Base-by-base conservation (phyloP, 2,797 vertebrate genomes). In the Enteromius afrohamiltoni region DNA sequence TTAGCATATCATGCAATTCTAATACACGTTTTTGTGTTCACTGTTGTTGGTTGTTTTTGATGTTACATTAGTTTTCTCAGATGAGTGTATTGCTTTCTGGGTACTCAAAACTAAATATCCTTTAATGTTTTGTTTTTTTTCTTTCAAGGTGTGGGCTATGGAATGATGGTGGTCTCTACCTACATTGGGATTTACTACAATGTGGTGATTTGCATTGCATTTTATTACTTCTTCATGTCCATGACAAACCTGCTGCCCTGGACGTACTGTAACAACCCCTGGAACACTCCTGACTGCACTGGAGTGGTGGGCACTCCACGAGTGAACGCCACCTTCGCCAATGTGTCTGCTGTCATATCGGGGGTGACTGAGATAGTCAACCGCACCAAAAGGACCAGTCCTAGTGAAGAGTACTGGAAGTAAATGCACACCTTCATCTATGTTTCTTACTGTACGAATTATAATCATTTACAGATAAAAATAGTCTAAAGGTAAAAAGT, bases 161-260 rank as follows among this genome's bases (percentile, higher is more conserved):
- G 98, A 90, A 99, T 99, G 98, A 99, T 98, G 98, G 98, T 99
- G 89, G 98, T 99, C 85, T 99, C 98, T 88, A 97, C 97, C 0
- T 99, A 99, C 91, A 99, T 99, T 53, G 98, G 98, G 62, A 98
- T 99, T 93, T 99, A 99, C 91, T 99, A 99, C 95, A 99, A 99
- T 31, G 98, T 99, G 93, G 97, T 99, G 88, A 98, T 99, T 89
- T 98, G 96, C 93, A 97, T 99, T 37, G 96, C 98, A 90, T 98
- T 99, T 94, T 99, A 99, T 95, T 99, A 99, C 95, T 99, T 99
- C 92, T 99, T 99, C 93, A 94, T 94, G 79, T 99, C 98, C 88
- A 98, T 99, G 98, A 97, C 96, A 1, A 96, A 87, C 1, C 89
- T 98, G 89, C 93, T 99, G 90, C 98, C 98, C n/a, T 99, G 98